Conservation (phyloP, 2,113 vertebrate genomes). For the Sprattus sprattus region DNA sequence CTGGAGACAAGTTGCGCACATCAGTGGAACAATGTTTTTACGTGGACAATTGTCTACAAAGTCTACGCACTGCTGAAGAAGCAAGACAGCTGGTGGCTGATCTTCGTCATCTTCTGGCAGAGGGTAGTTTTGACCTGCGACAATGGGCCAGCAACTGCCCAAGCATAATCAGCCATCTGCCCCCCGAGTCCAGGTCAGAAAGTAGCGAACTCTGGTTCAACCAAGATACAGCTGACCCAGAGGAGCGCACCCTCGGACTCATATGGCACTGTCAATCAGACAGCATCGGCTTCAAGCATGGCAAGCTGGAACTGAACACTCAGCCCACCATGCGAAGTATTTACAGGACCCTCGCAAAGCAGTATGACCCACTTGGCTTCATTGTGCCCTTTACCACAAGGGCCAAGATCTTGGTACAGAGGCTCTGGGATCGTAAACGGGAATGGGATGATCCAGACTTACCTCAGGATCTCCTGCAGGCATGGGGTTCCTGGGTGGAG, state of each 20-base stretch:
- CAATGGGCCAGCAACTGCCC: slow-evolving; percentile 38
- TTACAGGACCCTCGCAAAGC: slow-evolving; percentile 21
- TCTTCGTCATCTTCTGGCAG: slow-evolving; percentile 17
- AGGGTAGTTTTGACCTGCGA: slow-evolving; percentile 22
- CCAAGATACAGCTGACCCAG: neutral
- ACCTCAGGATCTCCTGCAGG: slow-evolving; percentile 3
- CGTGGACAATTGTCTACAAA: slow-evolving; percentile 42
- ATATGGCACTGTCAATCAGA: slow-evolving; percentile 16
- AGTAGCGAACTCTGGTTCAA: slow-evolving; percentile 42
- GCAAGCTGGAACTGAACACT: slow-evolving; percentile 11
- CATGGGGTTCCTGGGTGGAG: no score
- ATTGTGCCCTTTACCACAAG: slow-evolving; percentile 17
- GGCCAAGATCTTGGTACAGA: slow-evolving; percentile 18
- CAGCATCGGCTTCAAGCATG: neutral
- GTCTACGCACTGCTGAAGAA: neutral
- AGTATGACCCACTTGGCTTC: slow-evolving; percentile 28
- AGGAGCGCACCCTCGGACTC: slow-evolving; percentile 28
- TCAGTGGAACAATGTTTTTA: no score
- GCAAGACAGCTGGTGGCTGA: slow-evolving; percentile 25
- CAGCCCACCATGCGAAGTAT: no score
- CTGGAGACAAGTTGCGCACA: no score
- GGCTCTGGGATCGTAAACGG: slow-evolving; percentile 21
- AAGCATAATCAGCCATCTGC: slow-evolving; percentile 22
- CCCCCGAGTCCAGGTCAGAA: neutral
- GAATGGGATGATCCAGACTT: slow-evolving; percentile 23